Evolutionary conservation across 2,113 vertebrate genomes (phyloP).

Genomic region (Hoplias malabaricus): DNA sequence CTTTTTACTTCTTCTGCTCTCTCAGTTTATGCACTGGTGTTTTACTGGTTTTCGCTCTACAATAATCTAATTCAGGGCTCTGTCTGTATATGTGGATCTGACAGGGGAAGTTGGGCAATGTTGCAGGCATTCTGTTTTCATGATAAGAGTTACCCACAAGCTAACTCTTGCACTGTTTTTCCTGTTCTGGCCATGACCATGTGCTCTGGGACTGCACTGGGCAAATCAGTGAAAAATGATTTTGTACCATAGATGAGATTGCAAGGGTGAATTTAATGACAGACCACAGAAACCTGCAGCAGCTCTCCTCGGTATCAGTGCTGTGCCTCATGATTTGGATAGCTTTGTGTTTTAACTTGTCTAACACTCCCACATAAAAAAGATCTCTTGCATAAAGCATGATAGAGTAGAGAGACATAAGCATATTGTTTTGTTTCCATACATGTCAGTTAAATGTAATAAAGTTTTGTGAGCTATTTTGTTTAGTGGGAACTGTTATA

Average conservation of each 20-base stretch:
- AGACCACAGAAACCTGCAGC: background rate
- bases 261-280: background rate
- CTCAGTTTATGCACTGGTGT: background rate
- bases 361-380: background rate
- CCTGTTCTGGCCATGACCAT: slow-evolving; percentile 52
- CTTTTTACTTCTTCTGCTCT: background rate
- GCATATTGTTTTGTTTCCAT: too few species aligned
- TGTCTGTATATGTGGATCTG: slow-evolving; percentile 40
- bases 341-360: background rate
- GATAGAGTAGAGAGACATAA: too few species aligned
- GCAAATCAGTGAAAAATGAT: slow-evolving; percentile 54
- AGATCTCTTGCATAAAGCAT: background rate
- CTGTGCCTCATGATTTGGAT: too few species aligned
- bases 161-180: slow-evolving; percentile 53
- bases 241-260: slow-evolving; percentile 28
- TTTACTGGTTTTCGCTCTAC: slow-evolving; percentile 9
- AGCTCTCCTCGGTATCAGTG: background rate
- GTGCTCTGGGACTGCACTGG: slow-evolving; percentile 54
- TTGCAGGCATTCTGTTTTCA: slow-evolving; percentile 54
- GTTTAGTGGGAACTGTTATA: background rate
- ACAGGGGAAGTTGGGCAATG: slow-evolving; percentile 66
- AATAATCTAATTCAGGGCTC: slow-evolving; percentile 4
- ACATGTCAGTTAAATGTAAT: too few species aligned
- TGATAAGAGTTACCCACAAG: slow-evolving; percentile 55
- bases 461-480: background rate